These are phyloP conservation scores for Sebastes oblongus DNA, from an alignment of 2,797 vertebrate genomes.

Conservation along the genomic window DNA sequence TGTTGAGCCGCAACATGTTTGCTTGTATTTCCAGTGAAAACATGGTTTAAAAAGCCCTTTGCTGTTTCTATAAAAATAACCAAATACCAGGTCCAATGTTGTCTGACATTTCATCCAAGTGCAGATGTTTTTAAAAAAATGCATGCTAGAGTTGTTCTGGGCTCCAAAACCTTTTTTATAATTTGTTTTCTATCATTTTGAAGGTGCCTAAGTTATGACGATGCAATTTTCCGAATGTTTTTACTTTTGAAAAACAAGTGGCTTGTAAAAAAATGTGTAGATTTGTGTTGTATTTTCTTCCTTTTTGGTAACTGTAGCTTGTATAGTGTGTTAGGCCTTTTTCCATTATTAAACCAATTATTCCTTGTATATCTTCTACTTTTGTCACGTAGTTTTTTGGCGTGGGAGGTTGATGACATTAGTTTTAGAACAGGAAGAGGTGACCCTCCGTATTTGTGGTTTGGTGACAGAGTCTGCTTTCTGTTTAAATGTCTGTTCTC, in stretches of 20 bases:
- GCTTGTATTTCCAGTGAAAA: background rate
- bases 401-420: background rate
- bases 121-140: conserved; percentile 19
- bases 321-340: conserved; percentile 67
- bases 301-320: conserved; percentile 69
- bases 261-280: conserved; percentile 69
- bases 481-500: background rate
- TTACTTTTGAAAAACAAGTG: conserved; percentile 61
- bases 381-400: background rate
- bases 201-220: conserved; percentile 79
- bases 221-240: conserved; percentile 77
- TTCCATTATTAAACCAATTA: conserved; percentile 78
- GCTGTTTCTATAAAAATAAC: background rate
- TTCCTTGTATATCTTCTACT: conserved; percentile 26
- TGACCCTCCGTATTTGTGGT: background rate
- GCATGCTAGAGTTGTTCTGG: conserved; percentile 60
- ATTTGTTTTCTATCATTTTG: conserved; percentile 68
- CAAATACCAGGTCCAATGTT: background rate
- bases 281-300: conserved; percentile 67
- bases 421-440: background rate
- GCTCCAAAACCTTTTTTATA: conserved; percentile 48
- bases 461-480: background rate
- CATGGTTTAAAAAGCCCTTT: conserved; percentile 19
- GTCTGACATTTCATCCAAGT: conserved; percentile 11
- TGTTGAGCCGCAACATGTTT: conserved; percentile 26